These are phyloP conservation scores for Origma solitaria DNA, from an alignment of 2,113 vertebrate species.

Conservation along the genomic window DNA sequence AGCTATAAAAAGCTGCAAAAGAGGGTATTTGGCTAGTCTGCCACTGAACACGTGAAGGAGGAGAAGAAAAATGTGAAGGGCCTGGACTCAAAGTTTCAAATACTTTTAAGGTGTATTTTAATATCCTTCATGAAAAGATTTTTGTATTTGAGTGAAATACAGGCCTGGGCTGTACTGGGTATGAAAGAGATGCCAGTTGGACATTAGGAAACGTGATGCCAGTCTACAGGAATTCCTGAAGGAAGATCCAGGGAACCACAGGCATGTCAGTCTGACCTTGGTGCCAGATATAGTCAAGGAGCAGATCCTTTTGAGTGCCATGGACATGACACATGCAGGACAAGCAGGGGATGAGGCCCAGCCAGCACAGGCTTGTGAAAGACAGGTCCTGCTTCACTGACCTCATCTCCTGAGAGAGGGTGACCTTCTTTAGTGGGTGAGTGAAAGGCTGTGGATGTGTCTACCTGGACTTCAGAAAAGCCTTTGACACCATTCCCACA, in stretches of 20 bases:
- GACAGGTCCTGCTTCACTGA: background rate
- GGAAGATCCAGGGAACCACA: background rate
- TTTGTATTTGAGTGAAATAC: background rate
- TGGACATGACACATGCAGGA: fast-evolving
- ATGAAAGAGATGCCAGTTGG: background rate
- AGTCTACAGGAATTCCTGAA: background rate
- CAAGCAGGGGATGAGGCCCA: background rate
- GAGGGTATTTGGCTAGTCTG: background rate
- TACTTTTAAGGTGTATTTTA: background rate
- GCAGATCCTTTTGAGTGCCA: background rate
- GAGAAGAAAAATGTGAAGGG: background rate
- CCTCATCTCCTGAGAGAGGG: background rate
- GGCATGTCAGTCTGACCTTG: background rate
- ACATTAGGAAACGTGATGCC: background rate
- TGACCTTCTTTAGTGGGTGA: background rate
- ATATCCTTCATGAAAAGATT: background rate
- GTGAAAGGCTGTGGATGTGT: background rate
- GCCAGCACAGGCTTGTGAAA: background rate
- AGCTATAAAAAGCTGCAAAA: background rate
- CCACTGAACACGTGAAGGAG: background rate
- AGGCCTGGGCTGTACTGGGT: background rate
- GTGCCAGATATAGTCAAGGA: background rate
- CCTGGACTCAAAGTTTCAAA: background rate
- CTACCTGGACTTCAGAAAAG: background rate
- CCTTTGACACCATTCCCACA: background rate